These are phyloP conservation scores for Karalla daura DNA, from an alignment of 2,797 vertebrate species.

Conservation along the genomic window DNA sequence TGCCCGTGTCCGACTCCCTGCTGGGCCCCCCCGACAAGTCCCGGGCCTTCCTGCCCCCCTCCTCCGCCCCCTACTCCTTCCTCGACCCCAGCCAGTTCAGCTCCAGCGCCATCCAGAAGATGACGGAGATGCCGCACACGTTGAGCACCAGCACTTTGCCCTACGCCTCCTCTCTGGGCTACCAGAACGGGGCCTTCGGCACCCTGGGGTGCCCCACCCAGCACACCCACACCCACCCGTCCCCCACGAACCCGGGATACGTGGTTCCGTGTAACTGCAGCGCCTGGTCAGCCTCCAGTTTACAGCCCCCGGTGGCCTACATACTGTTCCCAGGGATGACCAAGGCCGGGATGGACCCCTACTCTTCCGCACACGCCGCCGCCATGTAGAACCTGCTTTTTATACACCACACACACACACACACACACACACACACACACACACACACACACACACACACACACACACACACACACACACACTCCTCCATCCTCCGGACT, in stretches of 20 bases:
- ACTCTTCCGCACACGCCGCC: constrained; percentile 95
- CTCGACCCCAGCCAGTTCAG: constrained; percentile 98
- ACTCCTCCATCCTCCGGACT: constrained; percentile 88
- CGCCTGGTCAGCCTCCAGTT: constrained; percentile 96
- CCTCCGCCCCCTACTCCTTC: constrained; percentile 94
- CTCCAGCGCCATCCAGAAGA: constrained; percentile 97
- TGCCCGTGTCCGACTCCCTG: constrained; percentile 92
- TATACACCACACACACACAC: too few relatives aligned
- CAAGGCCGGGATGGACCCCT: constrained; percentile 98
- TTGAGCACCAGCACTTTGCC: constrained; percentile 94
- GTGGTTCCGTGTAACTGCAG: constrained; percentile 99
- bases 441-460: too few relatives aligned
- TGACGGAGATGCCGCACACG: constrained; percentile 97
- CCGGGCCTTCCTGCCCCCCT: constrained; percentile 94
- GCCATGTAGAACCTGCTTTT: constrained; percentile 90
- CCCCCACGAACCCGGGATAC: constrained; percentile 98
- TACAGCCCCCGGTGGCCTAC: constrained; percentile 99
- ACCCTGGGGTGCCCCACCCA: constrained; percentile 95
- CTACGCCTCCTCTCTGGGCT: constrained; percentile 97
- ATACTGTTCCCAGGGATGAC: constrained; percentile 99
- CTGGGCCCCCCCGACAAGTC: constrained; percentile 93
- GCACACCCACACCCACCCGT: constrained; percentile 99
- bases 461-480: too few relatives aligned
- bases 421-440: too few relatives aligned
- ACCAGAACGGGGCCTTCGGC: constrained; percentile 98